Evolutionary conservation across 2,113 vertebrate species (phyloP).

Genomic region (Isurus oxyrinchus): DNA sequence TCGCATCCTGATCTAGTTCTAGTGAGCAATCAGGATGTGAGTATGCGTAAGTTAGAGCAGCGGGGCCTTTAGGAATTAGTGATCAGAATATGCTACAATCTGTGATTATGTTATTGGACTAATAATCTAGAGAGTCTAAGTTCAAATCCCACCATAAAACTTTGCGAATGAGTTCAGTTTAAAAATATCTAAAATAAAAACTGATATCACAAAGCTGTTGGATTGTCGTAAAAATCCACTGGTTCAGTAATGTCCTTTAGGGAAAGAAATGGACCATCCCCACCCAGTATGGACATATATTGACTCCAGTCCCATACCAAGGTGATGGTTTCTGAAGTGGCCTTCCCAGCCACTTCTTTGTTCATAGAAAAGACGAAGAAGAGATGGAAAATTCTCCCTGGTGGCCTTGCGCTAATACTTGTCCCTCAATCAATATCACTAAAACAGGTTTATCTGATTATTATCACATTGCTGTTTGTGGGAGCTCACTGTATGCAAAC

Average conservation of each 20-base stretch:
- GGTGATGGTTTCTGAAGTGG: not conserved
- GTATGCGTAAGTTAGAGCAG: not conserved
- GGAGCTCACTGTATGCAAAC: not conserved
- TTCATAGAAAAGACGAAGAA: not conserved
- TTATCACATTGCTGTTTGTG: conserved; percentile 1
- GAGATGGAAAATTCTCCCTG: not conserved
- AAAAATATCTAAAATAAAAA: not conserved
- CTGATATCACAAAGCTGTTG: not conserved
- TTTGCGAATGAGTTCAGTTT: not conserved
- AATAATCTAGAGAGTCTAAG: not conserved
- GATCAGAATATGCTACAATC: not conserved
- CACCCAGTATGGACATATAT: not conserved
- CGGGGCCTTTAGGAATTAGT: not conserved
- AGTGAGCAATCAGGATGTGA: not conserved
- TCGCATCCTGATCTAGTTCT: too few relatives aligned
- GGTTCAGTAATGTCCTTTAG: not conserved
- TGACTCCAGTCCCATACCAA: not conserved
- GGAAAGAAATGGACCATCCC: not conserved
- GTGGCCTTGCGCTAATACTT: not conserved
- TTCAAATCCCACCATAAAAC: not conserved
- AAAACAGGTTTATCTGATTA: not conserved
- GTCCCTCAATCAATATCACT: not conserved
- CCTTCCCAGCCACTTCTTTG: not conserved
- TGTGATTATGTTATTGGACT: not conserved
- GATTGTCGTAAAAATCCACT: not conserved